phyloP scores from a whole-genome alignment of 2,113 vertebrate species.

The Paratilapia polleni region DNA sequence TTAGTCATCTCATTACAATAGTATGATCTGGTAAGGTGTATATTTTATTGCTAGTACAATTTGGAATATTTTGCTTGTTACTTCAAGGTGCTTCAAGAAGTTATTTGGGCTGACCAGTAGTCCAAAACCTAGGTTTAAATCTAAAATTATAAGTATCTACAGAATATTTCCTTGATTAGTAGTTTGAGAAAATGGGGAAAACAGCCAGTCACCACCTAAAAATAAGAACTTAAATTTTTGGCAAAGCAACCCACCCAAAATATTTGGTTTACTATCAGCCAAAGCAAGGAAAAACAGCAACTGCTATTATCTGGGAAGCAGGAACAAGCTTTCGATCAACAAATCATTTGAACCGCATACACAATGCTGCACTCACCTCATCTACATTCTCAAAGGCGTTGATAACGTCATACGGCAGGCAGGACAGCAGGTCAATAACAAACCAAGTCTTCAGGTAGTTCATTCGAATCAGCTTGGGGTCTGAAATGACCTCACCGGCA shows the following conservation, averaged over 20 bases:
- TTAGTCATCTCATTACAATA: background rate
- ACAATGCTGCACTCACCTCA: slow-evolving; percentile 87
- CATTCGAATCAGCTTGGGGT: slow-evolving; percentile 98
- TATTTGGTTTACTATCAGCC: background rate
- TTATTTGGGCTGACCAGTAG: background rate
- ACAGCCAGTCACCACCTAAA: background rate
- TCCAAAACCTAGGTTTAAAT: background rate
- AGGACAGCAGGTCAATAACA: slow-evolving; percentile 97
- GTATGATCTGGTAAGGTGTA: too few relatives aligned
- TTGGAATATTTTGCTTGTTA: background rate
- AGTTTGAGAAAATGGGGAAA: background rate
- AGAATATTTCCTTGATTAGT: background rate
- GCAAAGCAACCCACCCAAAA: background rate
- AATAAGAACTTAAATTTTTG: background rate
- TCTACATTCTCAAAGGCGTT: slow-evolving; percentile 99
- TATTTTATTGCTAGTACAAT: background rate
- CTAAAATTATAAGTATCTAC: background rate
- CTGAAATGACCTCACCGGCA: slow-evolving; percentile 97
- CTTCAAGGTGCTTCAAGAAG: background rate
- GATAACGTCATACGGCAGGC: slow-evolving; percentile 98
- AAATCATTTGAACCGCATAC: background rate
- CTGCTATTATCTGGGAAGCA: background rate
- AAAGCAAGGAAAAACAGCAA: background rate
- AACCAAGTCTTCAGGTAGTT: slow-evolving; percentile 99
- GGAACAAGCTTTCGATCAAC: background rate